Percentiles rank a stretch among this genome's conserved stretches.
Evolutionary conservation across 2,888 invertebrate species (phyloP).

Genomic region (Maniola hyperantus): DNA sequence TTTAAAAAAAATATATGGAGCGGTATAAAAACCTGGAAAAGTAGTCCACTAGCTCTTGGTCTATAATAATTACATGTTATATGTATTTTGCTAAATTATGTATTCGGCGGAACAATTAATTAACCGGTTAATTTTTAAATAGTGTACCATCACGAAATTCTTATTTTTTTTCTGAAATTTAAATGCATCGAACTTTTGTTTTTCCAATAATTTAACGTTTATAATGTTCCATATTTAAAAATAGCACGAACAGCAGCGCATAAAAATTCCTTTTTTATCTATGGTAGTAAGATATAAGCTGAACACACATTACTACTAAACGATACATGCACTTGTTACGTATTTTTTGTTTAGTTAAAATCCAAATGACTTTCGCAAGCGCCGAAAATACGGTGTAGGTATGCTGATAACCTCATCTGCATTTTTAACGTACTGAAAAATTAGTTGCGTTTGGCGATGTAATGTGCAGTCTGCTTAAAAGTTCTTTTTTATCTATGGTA

Average conservation of each 20-base stretch:
- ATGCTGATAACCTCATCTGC: background rate
- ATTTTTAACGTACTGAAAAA: background rate
- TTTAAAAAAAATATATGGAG: background rate
- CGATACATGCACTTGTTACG: background rate
- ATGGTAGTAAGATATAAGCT: constrained; percentile 36
- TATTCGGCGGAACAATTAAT: constrained; percentile 56
- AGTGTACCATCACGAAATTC: constrained; percentile 62
- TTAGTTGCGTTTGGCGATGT: background rate
- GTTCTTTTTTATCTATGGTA: constrained; percentile 12
- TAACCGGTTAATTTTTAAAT: constrained; percentile 47
- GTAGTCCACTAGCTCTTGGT: background rate
- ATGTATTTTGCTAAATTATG: constrained; percentile 69
- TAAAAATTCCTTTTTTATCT: constrained; percentile 39
- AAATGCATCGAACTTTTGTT: constrained; percentile 14
- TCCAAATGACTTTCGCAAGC: background rate
- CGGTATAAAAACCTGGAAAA: background rate
- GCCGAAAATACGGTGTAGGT: background rate
- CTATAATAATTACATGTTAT: constrained; percentile 56
- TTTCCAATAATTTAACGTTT: constrained; percentile 44
- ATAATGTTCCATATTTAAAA: constrained; percentile 55
- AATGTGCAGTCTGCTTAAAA: constrained; percentile 4
- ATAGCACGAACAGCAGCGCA: constrained; percentile 68
- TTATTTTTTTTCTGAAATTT: constrained; percentile 2
- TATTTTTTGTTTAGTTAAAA: background rate
- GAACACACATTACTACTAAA: background rate